phyloP scores from a whole-genome alignment of 2,797 vertebrate species.

The Cynodonichthys magdalenae region DNA sequence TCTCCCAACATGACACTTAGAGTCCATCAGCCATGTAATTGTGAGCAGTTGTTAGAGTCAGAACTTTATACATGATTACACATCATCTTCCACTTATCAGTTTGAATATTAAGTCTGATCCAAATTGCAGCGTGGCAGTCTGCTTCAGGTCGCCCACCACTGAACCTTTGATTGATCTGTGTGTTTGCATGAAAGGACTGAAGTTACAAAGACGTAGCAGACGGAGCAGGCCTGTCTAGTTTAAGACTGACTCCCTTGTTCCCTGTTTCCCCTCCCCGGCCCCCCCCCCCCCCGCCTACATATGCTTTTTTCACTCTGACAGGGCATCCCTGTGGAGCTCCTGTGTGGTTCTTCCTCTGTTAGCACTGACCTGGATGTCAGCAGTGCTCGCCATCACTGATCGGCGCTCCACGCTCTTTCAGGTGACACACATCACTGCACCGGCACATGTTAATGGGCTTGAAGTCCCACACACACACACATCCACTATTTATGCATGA shows the following conservation, averaged over 20 bases:
- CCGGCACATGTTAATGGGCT: conserved; percentile 3
- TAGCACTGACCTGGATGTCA: conserved; percentile 99
- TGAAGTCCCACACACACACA: not conserved
- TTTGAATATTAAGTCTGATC: conserved; percentile 51
- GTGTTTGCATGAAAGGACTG: conserved; percentile 20
- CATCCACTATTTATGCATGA: not conserved
- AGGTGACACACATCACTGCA: conserved; percentile 75
- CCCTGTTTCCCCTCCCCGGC: conserved; percentile 17
- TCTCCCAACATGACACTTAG: conserved; percentile 46
- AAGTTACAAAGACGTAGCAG: conserved; percentile 28
- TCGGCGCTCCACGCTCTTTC: conserved; percentile 96
- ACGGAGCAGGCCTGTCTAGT: conserved; percentile 32
- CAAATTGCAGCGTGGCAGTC: conserved; percentile 45
- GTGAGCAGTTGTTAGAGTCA: conserved; percentile 62
- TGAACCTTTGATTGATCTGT: conserved; percentile 31
- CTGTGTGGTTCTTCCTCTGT: conserved; percentile 96
- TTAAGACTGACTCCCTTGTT: conserved; percentile 52
- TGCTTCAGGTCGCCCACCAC: conserved; percentile 37
- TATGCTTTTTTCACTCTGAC: conserved; percentile 48
- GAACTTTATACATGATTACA: conserved; percentile 65
- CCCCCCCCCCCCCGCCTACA: conserved; percentile 15
- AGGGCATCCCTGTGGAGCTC: conserved; percentile 99
- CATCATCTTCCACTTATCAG: conserved; percentile 59
- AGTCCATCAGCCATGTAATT: conserved; percentile 61
- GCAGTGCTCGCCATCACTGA: conserved; percentile 98